A percentile compares a stretch with the other conserved stretches of the same genome.
phyloP scores from a whole-genome alignment of 2,888 invertebrate species.

The Lasiommata megera region DNA sequence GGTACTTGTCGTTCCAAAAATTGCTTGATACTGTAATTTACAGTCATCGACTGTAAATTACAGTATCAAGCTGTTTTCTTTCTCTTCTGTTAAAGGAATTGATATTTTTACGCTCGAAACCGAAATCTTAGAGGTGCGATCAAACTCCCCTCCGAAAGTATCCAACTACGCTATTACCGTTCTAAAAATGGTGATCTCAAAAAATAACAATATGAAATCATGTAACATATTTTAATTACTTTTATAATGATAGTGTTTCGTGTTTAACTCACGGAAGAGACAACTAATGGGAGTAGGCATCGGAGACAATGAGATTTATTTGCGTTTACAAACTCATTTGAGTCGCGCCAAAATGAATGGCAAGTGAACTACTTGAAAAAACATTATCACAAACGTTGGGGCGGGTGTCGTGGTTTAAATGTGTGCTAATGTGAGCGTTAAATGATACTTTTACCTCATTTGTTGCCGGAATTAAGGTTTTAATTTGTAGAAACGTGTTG shows the following conservation, averaged over 20 bases:
- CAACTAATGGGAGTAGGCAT: not conserved
- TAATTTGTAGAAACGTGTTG: not conserved
- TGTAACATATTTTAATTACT: no score
- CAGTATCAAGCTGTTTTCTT: no score
- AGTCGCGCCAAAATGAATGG: constrained; percentile 62
- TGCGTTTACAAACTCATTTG: constrained; percentile 74
- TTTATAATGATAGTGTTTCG: not conserved
- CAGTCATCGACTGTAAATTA: no score
- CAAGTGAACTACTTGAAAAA: constrained; percentile 68
- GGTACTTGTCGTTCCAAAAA: no score
- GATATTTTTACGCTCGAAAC: no score
- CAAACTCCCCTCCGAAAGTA: no score
- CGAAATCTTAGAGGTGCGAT: no score
- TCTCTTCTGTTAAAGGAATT: no score
- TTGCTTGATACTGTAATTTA: no score
- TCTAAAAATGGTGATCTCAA: no score
- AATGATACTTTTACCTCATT: constrained; percentile 38
- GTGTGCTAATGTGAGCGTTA: constrained; percentile 65
- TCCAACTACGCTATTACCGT: no score
- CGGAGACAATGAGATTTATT: constrained; percentile 39
- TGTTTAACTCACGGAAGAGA: not conserved
- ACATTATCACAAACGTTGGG: constrained; percentile 48
- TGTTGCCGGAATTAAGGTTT: not conserved
- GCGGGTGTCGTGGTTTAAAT: constrained; percentile 47
- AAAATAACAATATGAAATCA: no score